Percentiles rank a stretch among this genome's conserved stretches.
Conservation (phyloP, 2,888 invertebrate genomes). For the Sesia apiformis region DNA sequence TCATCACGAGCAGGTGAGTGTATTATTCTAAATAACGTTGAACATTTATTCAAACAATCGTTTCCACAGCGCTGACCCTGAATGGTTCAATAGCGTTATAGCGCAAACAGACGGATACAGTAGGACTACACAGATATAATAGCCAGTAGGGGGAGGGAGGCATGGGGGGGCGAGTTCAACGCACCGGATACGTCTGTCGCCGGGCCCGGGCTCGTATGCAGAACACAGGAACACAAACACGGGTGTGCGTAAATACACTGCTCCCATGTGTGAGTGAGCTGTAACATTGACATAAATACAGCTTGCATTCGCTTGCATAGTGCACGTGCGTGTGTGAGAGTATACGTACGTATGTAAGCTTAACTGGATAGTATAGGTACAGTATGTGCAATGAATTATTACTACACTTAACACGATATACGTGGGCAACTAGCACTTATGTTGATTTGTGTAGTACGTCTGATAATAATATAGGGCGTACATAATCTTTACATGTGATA, state of each 20-base stretch:
- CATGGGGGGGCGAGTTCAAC: slow-evolving; percentile 38
- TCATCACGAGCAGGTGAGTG: too few species aligned
- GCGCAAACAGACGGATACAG: slow-evolving; percentile 36
- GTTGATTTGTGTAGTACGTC: slow-evolving; percentile 40
- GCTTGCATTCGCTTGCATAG: slow-evolving; percentile 28
- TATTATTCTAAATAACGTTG: not conserved
- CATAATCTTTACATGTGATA: slow-evolving; percentile 46
- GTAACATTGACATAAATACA: slow-evolving; percentile 72
- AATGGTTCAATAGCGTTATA: slow-evolving; percentile 30
- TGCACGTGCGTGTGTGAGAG: slow-evolving; percentile 5
- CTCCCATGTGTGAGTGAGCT: slow-evolving; percentile 27
- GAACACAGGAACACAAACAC: slow-evolving; percentile 19
- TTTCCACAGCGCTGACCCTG: slow-evolving; percentile 34
- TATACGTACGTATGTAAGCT: not conserved
- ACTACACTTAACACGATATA: slow-evolving; percentile 42
- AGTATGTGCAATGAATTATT: slow-evolving; percentile 39
- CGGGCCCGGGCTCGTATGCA: slow-evolving; percentile 39
- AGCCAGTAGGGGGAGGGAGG: slow-evolving; percentile 14
- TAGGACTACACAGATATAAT: slow-evolving; percentile 26
- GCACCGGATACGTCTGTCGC: slow-evolving; percentile 70
- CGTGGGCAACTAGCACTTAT: slow-evolving; percentile 32
- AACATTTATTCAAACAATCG: slow-evolving; percentile 12
- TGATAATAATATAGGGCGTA: slow-evolving; percentile 39
- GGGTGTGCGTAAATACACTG: slow-evolving; percentile 1
- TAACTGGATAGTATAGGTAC: not conserved